A percentile compares a stretch with the other conserved stretches of the same genome.
Evolutionary conservation across 2,797 vertebrate genomes (phyloP).

Genomic region (Gallinago nigripennis): DNA sequence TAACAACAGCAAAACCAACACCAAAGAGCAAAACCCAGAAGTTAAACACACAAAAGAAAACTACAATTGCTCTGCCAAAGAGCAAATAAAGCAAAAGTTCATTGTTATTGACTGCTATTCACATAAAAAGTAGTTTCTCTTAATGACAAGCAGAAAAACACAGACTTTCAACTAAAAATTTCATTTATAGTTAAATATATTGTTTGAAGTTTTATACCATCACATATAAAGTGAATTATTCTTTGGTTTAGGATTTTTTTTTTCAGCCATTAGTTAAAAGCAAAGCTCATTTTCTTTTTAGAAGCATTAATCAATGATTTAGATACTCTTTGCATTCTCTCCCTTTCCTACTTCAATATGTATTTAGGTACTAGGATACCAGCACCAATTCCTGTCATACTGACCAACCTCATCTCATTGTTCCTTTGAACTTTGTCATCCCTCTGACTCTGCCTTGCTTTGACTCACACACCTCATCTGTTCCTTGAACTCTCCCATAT

Average conservation of each 20-base stretch:
- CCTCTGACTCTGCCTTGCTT: neutral
- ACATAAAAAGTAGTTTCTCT: neutral
- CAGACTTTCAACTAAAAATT: neutral
- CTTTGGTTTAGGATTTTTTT: neutral
- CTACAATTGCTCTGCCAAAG: neutral
- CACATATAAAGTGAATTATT: neutral
- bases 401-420: fast-evolving
- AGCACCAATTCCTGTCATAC: neutral
- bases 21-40: neutral
- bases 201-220: neutral
- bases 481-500: neutral
- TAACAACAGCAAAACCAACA: neutral
- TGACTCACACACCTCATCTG: neutral
- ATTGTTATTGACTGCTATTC: neutral
- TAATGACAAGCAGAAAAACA: neutral
- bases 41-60: neutral
- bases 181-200: neutral
- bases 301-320: neutral
- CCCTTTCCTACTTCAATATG: neutral
- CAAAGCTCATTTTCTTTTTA: neutral
- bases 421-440: neutral
- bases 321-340: neutral
- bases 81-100: neutral
- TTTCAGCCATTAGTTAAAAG: neutral
- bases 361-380: neutral